Conservation (phyloP, 1,140 invertebrate genomes). For the Drosophila lacertosa region DNA sequence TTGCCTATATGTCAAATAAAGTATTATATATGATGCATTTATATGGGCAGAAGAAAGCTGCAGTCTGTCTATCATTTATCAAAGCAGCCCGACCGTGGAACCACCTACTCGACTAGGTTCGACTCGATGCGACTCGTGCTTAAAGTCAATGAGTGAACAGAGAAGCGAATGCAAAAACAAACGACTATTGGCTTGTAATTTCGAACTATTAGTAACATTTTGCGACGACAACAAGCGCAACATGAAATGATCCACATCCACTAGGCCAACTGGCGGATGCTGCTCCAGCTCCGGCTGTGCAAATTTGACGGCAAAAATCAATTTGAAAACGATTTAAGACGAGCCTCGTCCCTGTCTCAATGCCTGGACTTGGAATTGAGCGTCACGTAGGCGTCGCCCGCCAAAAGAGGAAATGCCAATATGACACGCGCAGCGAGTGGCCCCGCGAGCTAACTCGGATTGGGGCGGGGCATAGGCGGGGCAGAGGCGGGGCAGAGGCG, state of each 20-base stretch:
- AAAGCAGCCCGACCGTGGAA: slow-evolving; percentile 8
- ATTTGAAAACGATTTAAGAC: slow-evolving; percentile 80
- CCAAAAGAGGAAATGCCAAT: slow-evolving; percentile 79
- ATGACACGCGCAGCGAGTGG: slow-evolving; percentile 70
- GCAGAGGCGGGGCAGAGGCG: slow-evolving; percentile 1
- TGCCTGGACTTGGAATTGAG: neutral
- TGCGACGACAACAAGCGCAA: slow-evolving; percentile 70
- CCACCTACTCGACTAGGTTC: slow-evolving; percentile 34
- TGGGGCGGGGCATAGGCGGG: neutral
- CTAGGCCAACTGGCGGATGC: slow-evolving; percentile 8
- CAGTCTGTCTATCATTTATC: slow-evolving; percentile 39
- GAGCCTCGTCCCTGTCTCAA: slow-evolving; percentile 19
- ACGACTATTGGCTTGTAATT: slow-evolving; percentile 79
- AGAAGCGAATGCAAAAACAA: slow-evolving; percentile 58
- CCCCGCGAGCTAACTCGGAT: slow-evolving; percentile 8
- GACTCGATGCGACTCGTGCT: slow-evolving; percentile 37
- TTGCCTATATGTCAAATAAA: slow-evolving; percentile 62
- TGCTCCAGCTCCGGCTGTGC: slow-evolving; percentile 57
- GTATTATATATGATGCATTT: slow-evolving; percentile 62
- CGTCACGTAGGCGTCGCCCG: slow-evolving; percentile 64
- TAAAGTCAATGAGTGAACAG: slow-evolving; percentile 17
- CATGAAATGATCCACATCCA: slow-evolving; percentile 49
- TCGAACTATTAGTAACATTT: slow-evolving; percentile 80
- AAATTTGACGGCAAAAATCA: slow-evolving; percentile 81
- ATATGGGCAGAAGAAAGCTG: slow-evolving; percentile 38